These are phyloP conservation scores for Aphelocoma californica DNA, from an alignment of 2,797 vertebrate genomes.

Conservation along the genomic window DNA sequence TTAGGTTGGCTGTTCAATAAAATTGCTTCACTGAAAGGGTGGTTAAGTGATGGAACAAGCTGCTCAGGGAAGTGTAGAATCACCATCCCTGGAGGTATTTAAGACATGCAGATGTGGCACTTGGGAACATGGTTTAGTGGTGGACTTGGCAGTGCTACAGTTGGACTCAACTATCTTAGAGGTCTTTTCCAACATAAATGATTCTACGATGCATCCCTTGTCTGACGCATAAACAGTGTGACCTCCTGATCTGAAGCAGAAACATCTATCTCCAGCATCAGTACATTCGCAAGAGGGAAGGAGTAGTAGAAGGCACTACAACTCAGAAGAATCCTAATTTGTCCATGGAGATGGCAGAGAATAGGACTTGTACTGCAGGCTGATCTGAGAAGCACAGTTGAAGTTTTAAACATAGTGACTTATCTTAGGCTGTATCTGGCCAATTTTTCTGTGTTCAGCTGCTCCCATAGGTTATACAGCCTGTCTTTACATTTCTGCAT, in stretches of 20 bases:
- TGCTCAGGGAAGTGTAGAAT: not conserved
- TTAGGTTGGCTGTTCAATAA: not conserved
- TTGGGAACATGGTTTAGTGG: not conserved
- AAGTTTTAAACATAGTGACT: conserved; percentile 3
- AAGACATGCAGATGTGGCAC: not conserved
- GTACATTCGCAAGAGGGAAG: not conserved
- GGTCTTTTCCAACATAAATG: not conserved
- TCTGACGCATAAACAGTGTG: not conserved
- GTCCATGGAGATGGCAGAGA: not conserved
- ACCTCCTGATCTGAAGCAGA: not conserved
- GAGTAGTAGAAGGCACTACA: not conserved
- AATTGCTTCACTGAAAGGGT: not conserved
- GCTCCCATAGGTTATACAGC: not conserved
- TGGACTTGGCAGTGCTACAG: not conserved
- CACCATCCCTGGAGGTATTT: not conserved
- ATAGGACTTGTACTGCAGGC: not conserved
- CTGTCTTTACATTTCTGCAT: conserved; percentile 8
- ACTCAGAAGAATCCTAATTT: not conserved
- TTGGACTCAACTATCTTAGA: not conserved
- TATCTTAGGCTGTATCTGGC: not conserved
- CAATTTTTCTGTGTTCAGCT: conserved; percentile 13
- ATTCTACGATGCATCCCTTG: not conserved
- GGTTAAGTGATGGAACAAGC: not conserved
- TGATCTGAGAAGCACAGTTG: not conserved
- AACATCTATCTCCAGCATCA: not conserved